Conservation (phyloP, 2,797 vertebrate genomes). For the Helicolenus hilgendorfi region DNA sequence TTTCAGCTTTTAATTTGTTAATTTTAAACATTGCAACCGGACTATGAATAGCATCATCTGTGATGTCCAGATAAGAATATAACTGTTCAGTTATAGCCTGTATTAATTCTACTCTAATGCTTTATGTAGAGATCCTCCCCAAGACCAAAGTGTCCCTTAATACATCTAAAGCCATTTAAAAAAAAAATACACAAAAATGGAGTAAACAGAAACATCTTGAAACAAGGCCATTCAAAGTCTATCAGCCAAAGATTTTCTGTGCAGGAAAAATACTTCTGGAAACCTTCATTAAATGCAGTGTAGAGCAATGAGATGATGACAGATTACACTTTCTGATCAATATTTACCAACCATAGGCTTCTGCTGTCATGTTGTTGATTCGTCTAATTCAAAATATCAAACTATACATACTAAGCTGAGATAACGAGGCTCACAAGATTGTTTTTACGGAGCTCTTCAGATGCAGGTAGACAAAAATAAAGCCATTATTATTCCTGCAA, state of each 20-base stretch:
- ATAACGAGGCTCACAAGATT: not conserved
- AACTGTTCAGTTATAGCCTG: too few species aligned
- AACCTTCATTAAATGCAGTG: not conserved
- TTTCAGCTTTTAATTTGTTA: too few species aligned
- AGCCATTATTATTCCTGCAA: slow-evolving; percentile 9
- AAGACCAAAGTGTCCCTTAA: too few species aligned
- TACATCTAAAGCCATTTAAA: too few species aligned
- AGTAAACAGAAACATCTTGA: not conserved
- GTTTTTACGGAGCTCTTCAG: not conserved
- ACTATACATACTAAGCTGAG: not conserved
- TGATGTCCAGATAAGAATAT: too few species aligned
- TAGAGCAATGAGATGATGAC: not conserved
- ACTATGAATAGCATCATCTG: too few species aligned
- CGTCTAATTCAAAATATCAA: not conserved
- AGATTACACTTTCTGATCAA: not conserved
- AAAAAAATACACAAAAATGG: too few species aligned
- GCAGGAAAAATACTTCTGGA: not conserved
- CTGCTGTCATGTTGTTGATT: not conserved
- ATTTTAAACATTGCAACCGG: too few species aligned
- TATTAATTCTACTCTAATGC: too few species aligned
- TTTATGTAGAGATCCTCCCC: too few species aligned
- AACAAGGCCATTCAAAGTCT: not conserved
- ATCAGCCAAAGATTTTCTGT: not conserved
- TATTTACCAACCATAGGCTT: not conserved
- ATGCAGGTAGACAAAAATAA: not conserved